Conservation (phyloP, 2,888 invertebrate species). For the Epicampocera succincta region DNA sequence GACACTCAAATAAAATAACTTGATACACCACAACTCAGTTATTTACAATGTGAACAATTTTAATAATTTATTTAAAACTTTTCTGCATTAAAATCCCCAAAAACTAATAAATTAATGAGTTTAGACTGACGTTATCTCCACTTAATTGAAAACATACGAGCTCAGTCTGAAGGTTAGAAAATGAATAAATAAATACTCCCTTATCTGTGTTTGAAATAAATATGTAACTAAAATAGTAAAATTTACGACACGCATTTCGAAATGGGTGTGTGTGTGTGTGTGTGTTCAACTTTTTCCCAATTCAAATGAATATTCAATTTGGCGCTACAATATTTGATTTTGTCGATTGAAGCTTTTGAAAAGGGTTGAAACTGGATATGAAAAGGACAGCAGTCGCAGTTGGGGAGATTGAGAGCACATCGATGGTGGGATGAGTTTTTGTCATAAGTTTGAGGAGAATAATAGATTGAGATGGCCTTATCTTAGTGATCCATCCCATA, state of each 20-base stretch:
- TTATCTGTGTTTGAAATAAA: neutral
- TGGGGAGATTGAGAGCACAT: neutral
- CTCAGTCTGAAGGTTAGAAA: slow-evolving; percentile 35
- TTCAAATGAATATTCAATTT: slow-evolving; percentile 64
- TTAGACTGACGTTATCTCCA: neutral
- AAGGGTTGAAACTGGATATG: neutral
- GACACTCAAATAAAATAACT: slow-evolving; percentile 8
- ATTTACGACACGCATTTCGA: neutral
- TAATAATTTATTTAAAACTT: neutral
- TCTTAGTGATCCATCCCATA: too few species aligned
- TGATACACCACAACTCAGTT: neutral
- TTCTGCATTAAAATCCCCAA: slow-evolving; percentile 22
- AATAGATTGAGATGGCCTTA: too few species aligned
- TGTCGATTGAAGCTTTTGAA: slow-evolving; percentile 11
- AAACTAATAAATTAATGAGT: slow-evolving; percentile 48
- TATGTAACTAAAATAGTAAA: slow-evolving; percentile 5
- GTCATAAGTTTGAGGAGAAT: too few species aligned
- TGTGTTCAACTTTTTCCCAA: neutral
- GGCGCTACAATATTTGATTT: slow-evolving; percentile 56
- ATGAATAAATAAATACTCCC: slow-evolving; percentile 26
- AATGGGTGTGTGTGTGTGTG: neutral
- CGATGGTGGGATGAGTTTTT: too few species aligned
- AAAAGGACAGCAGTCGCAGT: slow-evolving; percentile 1
- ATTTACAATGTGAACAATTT: neutral
- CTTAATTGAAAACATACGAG: slow-evolving; percentile 4